Percentiles rank a stretch among this genome's conserved stretches.
phyloP scores from a whole-genome alignment of 2,888 invertebrate species.

The Stenichneumon culpator region DNA sequence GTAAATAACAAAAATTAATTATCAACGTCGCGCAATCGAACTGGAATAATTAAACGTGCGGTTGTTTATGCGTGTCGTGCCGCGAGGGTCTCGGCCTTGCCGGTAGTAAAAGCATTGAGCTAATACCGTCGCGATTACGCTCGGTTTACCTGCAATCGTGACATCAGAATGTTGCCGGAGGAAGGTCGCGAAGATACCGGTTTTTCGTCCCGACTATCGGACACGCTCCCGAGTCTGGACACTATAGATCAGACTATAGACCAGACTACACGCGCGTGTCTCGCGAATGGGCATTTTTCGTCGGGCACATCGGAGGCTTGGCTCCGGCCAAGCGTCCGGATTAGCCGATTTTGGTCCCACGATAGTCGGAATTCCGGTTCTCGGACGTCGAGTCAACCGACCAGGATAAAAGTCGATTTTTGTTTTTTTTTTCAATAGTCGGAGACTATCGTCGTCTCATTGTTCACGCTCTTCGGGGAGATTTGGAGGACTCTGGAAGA shows the following conservation, averaged over 20 bases:
- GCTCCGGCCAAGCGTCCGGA: slow-evolving; percentile 8
- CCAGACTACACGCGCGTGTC: no score
- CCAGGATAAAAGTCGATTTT: background rate
- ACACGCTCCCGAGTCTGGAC: no score
- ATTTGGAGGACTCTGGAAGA: no score
- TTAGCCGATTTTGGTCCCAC: slow-evolving; percentile 37
- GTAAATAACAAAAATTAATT: background rate
- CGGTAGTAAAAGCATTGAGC: background rate
- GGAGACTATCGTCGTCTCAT: background rate
- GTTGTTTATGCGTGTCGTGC: slow-evolving; percentile 17
- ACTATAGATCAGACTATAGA: no score
- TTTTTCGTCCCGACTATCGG: no score
- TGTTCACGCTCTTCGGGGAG: no score
- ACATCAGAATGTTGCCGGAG: background rate
- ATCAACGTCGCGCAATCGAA: background rate
- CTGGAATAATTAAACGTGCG: background rate
- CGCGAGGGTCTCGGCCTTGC: slow-evolving; percentile 34
- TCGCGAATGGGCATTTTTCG: no score
- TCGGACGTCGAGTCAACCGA: background rate
- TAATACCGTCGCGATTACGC: background rate
- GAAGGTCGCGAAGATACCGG: background rate
- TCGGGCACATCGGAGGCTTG: slow-evolving; percentile 12
- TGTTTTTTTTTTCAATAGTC: background rate
- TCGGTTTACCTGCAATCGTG: background rate
- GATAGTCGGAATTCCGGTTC: slow-evolving; percentile 17